Conservation (phyloP, 2,797 vertebrate genomes). For the Cichlasoma orientale region DNA sequence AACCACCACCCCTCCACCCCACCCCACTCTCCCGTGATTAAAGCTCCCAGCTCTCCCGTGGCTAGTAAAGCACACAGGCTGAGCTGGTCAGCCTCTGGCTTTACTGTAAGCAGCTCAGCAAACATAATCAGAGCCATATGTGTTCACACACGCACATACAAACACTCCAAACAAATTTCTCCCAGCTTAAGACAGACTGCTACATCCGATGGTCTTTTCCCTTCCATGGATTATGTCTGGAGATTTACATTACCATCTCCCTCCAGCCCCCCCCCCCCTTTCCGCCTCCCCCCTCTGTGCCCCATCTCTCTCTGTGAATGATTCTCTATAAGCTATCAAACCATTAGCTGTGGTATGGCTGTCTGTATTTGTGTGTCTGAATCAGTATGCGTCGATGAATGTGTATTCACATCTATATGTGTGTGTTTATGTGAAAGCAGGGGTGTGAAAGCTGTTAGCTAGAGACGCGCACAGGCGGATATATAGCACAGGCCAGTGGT, state of each 20-base stretch:
- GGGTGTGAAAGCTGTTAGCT: slow-evolving; percentile 61
- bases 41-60: slow-evolving; percentile 53
- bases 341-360: slow-evolving; percentile 54
- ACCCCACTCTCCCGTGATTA: slow-evolving; percentile 47
- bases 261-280: neutral
- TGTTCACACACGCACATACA: slow-evolving; percentile 27
- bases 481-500: slow-evolving; percentile 72
- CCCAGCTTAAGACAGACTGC: slow-evolving; percentile 62
- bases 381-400: slow-evolving; percentile 34
- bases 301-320: slow-evolving; percentile 43
- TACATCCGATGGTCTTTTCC: slow-evolving; percentile 69
- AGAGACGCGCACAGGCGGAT: slow-evolving; percentile 56
- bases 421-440: slow-evolving; percentile 42
- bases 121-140: slow-evolving; percentile 71
- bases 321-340: slow-evolving; percentile 64
- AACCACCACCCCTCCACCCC: neutral
- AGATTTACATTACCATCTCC: slow-evolving; percentile 66
- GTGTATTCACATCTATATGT: slow-evolving; percentile 26
- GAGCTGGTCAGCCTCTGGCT: slow-evolving; percentile 71
- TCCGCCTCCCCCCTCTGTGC: neutral
- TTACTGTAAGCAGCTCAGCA: slow-evolving; percentile 74
- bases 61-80: slow-evolving; percentile 52
- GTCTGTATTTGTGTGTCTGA: slow-evolving; percentile 40
- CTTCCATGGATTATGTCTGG: slow-evolving; percentile 69
- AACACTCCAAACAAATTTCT: slow-evolving; percentile 52